phyloP scores from a whole-genome alignment of 2,113 vertebrate species.

The Sphaerodactylus townsendi region DNA sequence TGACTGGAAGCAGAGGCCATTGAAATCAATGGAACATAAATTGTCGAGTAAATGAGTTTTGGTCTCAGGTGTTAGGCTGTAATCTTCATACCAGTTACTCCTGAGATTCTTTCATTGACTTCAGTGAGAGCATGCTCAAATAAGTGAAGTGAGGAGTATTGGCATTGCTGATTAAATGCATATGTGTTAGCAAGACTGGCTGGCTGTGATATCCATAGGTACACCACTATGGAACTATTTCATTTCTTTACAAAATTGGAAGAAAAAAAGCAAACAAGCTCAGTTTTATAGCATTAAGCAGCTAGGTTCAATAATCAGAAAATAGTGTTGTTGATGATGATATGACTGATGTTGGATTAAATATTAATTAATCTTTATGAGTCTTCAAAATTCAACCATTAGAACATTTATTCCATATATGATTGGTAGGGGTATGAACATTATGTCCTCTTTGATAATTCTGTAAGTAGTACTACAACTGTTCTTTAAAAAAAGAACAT shows the following conservation, averaged over 20 bases:
- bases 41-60: conserved; percentile 2
- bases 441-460: too few relatives aligned
- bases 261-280: too few relatives aligned
- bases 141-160: background rate
- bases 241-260: background rate
- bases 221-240: background rate
- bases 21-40: conserved; percentile 1
- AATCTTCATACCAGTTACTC: background rate
- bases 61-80: background rate
- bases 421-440: too few relatives aligned
- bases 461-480: too few relatives aligned
- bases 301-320: too few relatives aligned
- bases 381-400: too few relatives aligned
- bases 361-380: too few relatives aligned
- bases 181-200: background rate
- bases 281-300: background rate
- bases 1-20: background rate
- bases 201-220: background rate
- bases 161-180: background rate
- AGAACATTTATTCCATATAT: too few relatives aligned
- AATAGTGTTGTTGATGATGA: too few relatives aligned
- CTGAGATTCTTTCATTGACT: background rate
- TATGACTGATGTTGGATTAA: too few relatives aligned
- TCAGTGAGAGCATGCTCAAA: background rate
- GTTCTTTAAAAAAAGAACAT: too few relatives aligned